Conservation (phyloP, 2,888 invertebrate species). For the Erpobdella octoculata region DNA sequence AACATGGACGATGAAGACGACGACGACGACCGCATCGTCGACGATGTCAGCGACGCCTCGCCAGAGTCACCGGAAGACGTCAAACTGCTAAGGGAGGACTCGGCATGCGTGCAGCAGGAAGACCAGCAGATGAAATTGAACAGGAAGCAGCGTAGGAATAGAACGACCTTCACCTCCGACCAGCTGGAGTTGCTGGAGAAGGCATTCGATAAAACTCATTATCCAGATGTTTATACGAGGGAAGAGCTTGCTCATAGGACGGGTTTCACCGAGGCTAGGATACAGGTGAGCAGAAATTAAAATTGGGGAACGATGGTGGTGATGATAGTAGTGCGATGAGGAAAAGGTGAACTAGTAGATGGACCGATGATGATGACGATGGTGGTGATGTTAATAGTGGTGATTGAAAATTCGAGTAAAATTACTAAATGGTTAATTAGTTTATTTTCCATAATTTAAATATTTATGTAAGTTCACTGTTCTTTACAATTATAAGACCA, state of each 20-base stretch:
- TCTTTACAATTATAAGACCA: no score
- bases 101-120: not conserved
- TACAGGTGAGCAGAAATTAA: conserved; percentile 69
- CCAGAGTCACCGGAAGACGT: not conserved
- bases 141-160: conserved; percentile 78
- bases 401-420: not conserved
- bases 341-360: not conserved
- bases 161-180: conserved; percentile 88
- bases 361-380: not conserved
- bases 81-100: not conserved
- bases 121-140: conserved; percentile 64
- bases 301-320: not conserved
- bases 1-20: conserved; percentile 4
- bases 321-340: not conserved
- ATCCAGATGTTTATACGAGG: conserved; percentile 86
- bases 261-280: conserved; percentile 82
- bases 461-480: no score
- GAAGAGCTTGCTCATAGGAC: conserved; percentile 85
- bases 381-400: not conserved
- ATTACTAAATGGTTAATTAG: not conserved
- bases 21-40: conserved; percentile 1
- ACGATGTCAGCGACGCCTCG: not conserved
- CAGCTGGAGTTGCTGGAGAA: conserved; percentile 76
- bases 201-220: conserved; percentile 85
- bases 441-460: no score